phyloP scores from a whole-genome alignment of 2,888 invertebrate genomes.

The Apamea crenata region DNA sequence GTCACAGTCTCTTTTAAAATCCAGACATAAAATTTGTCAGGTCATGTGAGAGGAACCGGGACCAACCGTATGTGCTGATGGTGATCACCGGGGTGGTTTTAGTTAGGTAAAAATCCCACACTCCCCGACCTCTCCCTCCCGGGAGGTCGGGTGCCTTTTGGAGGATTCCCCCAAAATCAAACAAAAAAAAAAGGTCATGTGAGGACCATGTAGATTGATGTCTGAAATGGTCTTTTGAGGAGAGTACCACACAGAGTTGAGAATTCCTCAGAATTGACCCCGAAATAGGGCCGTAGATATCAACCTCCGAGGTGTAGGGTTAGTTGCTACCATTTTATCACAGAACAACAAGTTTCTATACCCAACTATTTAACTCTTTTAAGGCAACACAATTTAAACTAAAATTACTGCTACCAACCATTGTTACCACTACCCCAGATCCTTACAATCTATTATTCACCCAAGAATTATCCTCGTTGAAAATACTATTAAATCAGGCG shows the following conservation, averaged over 20 bases:
- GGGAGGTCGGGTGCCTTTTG: too few relatives aligned
- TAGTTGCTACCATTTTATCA: constrained; percentile 21
- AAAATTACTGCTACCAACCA: constrained; percentile 66
- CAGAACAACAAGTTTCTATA: constrained; percentile 18
- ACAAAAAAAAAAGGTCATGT: background rate
- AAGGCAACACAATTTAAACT: constrained; percentile 63
- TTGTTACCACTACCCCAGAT: constrained; percentile 61
- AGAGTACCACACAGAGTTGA: background rate
- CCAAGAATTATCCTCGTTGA: constrained; percentile 69
- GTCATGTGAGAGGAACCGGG: background rate
- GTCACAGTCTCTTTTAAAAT: background rate
- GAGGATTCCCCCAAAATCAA: too few relatives aligned
- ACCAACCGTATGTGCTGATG: too few relatives aligned
- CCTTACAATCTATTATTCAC: constrained; percentile 66
- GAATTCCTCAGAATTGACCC: background rate
- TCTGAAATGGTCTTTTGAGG: background rate
- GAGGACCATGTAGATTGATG: background rate
- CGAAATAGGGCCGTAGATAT: background rate
- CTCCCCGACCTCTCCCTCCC: background rate
- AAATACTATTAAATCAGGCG: constrained; percentile 71
- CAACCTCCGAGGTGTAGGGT: background rate
- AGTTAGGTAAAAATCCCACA: too few relatives aligned
- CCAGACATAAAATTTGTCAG: background rate
- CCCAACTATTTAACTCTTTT: constrained; percentile 55
- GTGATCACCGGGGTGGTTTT: too few relatives aligned